Conservation (phyloP, 2,888 invertebrate genomes). For the Zaprionus lineosus region DNA sequence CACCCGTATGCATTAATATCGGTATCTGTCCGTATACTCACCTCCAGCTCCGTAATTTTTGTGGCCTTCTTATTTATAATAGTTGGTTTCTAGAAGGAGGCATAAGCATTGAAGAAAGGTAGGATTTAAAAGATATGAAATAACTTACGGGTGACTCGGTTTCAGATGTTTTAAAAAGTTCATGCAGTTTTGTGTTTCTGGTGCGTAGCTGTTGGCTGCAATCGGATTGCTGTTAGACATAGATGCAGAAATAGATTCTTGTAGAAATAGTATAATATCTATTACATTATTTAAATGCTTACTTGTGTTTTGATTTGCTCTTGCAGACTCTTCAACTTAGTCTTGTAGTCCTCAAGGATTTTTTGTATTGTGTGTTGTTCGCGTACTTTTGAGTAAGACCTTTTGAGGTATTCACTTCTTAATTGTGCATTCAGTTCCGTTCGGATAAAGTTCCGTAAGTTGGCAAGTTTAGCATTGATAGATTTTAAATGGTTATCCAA, state of each 20-base stretch:
- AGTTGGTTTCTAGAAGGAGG: no score
- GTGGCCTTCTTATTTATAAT: no score
- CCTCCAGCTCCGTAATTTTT: no score
- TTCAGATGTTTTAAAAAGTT: slow-evolving; percentile 3
- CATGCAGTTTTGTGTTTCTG: slow-evolving; percentile 7
- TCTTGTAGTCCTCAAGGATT: slow-evolving; percentile 20
- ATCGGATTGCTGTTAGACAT: not conserved
- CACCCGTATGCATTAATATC: no score
- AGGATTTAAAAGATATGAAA: no score
- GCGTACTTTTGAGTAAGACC: slow-evolving; percentile 24
- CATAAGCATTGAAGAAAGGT: no score
- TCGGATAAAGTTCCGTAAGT: slow-evolving; percentile 8
- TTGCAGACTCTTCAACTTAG: slow-evolving; percentile 4
- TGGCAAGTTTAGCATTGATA: slow-evolving; percentile 33
- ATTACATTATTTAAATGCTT: not conserved
- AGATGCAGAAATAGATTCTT: not conserved
- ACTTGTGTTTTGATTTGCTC: slow-evolving; percentile 1
- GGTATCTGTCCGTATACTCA: no score
- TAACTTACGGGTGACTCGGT: slow-evolving; percentile 19
- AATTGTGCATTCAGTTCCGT: slow-evolving; percentile 3
- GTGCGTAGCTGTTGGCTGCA: not conserved
- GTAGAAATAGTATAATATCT: not conserved
- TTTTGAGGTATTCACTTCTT: slow-evolving; percentile 8
- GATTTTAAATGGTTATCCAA: slow-evolving; percentile 13
- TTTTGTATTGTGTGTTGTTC: slow-evolving; percentile 26